A percentile compares a stretch with the other conserved stretches of the same genome.
Conservation (phyloP, 1,140 invertebrate genomes). For the Cotesia typhae region DNA sequence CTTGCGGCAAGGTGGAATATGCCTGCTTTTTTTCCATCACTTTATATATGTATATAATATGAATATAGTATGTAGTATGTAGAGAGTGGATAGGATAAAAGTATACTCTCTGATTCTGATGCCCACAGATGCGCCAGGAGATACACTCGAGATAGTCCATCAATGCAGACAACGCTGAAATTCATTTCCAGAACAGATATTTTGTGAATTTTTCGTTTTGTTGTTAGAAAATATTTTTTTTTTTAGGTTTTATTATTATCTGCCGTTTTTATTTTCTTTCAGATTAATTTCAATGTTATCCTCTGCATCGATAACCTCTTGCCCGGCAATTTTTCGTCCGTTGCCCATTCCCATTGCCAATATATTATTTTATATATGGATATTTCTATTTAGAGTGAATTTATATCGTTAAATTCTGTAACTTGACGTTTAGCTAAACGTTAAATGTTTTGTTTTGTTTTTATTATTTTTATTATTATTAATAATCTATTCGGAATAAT, state of each 20-base stretch:
- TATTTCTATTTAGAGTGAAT: neutral
- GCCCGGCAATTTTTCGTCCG: neutral
- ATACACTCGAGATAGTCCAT: conserved; percentile 3
- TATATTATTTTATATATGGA: neutral
- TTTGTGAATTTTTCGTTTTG: neutral
- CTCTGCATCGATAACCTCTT: conserved; percentile 13
- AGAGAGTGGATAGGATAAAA: no score
- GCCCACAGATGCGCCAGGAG: conserved; percentile 13
- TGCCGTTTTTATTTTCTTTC: neutral
- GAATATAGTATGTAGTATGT: no score
- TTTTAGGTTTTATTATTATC: neutral
- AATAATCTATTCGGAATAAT: no score
- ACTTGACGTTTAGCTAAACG: no score
- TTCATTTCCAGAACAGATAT: conserved; percentile 12
- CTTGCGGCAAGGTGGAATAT: conserved; percentile 42
- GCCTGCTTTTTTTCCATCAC: conserved; percentile 25
- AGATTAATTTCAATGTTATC: conserved; percentile 10
- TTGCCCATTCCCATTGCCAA: neutral
- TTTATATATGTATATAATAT: neutral
- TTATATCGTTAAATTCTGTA: neutral
- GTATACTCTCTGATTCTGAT: neutral
- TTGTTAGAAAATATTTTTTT: neutral
- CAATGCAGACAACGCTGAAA: conserved; percentile 18
- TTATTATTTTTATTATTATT: no score
- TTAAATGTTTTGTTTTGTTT: no score